Base-by-base conservation (phyloP, 2,797 vertebrate genomes). In the Coilia nasus region DNA sequence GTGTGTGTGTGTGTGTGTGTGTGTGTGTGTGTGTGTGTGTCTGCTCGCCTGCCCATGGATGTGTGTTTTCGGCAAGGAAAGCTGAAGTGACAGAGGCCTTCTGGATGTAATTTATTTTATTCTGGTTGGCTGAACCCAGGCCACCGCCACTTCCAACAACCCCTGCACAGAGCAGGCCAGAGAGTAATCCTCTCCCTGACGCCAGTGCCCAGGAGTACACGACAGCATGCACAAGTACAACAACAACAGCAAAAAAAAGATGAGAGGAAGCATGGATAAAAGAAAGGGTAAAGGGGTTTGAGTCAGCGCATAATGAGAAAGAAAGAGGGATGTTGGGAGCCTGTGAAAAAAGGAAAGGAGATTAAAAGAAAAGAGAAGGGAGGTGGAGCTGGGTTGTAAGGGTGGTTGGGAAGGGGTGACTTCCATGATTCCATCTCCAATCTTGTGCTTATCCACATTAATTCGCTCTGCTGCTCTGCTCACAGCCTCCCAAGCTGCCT, bases 61-160 rank as follows among this genome's bases (percentile, higher is more conserved):
- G 35, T 41, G 59, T 62, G 59, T 62, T 21, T 62, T 62, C 28
- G 62, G 62, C 62, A 25, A n/a, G 62, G 57, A 23, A 64, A 28
- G 62, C 23, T 25, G 23, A 64, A 25, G 62, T 64, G 62, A 25
- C 62, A 64, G 62, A 64, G 62, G 62, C 23, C 23, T 64, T n/a
- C 62, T 64, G 62, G 62, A 64, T 64, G 62, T 64, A 64, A 64
- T 64, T 64, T 64, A 64, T 64, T 64, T 64, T 64, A 64, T 64
- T 64, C 62, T 64, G 62, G 62, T 64, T 64, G 62, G 62, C 62
- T 64, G 62, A 64, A 64, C 62, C 62, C 23, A 64, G 62, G 62
- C 62, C 62, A 64, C 62, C 10, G 23, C 23, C 62, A 28, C 62
- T 64, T 25, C 62, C 62, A 64, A 23, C 25, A 28, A 64, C 62